Conservation (phyloP, 2,113 vertebrate genomes). For the Rhinoptilus africanus region DNA sequence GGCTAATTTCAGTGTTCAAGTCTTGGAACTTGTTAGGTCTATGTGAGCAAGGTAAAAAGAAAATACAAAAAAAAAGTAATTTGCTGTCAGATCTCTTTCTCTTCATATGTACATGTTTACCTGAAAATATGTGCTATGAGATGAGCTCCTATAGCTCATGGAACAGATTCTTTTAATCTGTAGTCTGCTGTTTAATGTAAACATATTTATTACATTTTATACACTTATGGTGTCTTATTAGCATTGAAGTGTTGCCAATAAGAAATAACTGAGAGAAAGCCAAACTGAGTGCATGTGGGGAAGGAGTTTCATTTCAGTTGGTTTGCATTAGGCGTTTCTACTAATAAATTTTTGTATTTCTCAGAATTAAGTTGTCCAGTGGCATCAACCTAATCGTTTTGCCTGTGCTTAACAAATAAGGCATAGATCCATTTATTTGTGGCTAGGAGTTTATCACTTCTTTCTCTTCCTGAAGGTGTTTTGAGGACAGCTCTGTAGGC, state of each 20-base stretch:
- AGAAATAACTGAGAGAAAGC: conserved; percentile 36
- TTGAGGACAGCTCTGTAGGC: not conserved
- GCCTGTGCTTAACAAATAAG: rapidly evolving
- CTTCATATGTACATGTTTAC: not conserved
- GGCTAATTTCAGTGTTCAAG: not conserved
- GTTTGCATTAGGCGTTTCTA: not conserved
- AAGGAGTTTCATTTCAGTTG: not conserved
- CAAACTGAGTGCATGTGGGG: not conserved
- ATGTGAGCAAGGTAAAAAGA: not conserved
- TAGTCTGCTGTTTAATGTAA: conserved; percentile 62
- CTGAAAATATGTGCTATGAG: conserved; percentile 16
- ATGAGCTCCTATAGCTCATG: not conserved
- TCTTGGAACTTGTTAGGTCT: not conserved
- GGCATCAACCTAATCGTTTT: not conserved
- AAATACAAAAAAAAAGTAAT: not conserved
- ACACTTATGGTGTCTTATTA: conserved; percentile 59
- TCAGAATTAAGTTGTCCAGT: not conserved
- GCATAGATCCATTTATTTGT: rapidly evolving
- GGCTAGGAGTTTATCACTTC: not conserved
- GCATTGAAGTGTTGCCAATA: conserved; percentile 48
- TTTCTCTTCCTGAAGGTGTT: not conserved
- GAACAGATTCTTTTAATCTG: conserved; percentile 32
- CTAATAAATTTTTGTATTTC: not conserved
- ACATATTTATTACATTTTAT: conserved; percentile 57
- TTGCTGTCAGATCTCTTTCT: not conserved